phyloP scores from a whole-genome alignment of 2,797 vertebrate genomes.

The Clamator glandarius region DNA sequence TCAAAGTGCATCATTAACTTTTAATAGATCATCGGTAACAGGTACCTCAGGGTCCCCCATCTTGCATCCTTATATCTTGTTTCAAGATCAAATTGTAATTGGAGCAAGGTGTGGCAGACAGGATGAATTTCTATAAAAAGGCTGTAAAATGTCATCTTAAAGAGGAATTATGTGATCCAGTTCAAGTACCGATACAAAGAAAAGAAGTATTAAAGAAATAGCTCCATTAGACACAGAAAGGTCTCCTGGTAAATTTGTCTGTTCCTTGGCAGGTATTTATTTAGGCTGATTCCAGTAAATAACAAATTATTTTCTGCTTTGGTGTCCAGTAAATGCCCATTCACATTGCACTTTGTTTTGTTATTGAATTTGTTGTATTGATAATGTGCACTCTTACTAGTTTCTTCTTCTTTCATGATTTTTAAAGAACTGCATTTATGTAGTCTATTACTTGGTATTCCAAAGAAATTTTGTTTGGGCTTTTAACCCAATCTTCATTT shows the following conservation, averaged over 20 bases:
- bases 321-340: constrained; percentile 1
- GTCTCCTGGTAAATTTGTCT: not conserved
- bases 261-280: not conserved
- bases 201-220: not conserved
- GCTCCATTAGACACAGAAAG: not conserved
- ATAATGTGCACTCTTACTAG: not conserved
- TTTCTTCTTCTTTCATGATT: not conserved
- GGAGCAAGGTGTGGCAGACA: not conserved
- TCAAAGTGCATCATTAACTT: not conserved
- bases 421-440: not conserved
- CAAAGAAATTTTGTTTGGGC: not conserved
- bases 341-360: not conserved
- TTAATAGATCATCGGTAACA: not conserved
- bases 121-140: constrained; percentile 21
- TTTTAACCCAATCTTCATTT: not conserved
- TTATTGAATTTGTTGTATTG: not conserved
- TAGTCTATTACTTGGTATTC: not conserved
- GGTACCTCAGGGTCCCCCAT: not conserved
- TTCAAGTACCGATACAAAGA: not conserved
- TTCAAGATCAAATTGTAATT: constrained; percentile 55
- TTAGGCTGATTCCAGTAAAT: not conserved
- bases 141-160: constrained; percentile 14
- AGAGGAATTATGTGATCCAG: constrained; percentile 1
- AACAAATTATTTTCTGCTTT: constrained; percentile 40
- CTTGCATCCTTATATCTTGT: constrained; percentile 1